Evolutionary conservation across 1,140 invertebrate species (phyloP).

Genomic region (Aphelenchoides besseyi): DNA sequence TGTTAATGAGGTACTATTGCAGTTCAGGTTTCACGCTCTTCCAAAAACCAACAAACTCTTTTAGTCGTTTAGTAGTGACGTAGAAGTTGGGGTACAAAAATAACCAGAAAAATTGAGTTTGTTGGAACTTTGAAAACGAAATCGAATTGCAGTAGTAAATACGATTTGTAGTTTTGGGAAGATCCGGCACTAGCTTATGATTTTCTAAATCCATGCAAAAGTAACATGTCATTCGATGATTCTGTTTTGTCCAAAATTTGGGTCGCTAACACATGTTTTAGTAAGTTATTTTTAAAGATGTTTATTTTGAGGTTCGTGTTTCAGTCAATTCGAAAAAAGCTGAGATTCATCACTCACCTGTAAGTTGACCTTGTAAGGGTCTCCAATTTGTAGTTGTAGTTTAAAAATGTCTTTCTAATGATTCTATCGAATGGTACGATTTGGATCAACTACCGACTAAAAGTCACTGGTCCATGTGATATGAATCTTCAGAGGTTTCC

Average conservation of each 20-base stretch:
- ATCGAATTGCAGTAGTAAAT: too few relatives aligned
- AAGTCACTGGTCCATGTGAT: constrained; percentile 55
- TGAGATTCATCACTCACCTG: background rate
- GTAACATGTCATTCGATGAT: constrained; percentile 60
- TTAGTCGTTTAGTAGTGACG: too few relatives aligned
- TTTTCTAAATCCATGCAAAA: constrained; percentile 61
- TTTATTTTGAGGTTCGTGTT: constrained; percentile 26
- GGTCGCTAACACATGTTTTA: constrained; percentile 54
- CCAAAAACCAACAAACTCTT: too few relatives aligned
- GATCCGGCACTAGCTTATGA: constrained; percentile 60
- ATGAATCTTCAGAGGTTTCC: constrained; percentile 58
- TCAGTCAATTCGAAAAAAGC: constrained; percentile 16
- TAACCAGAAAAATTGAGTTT: too few relatives aligned
- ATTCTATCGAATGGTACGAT: constrained; percentile 61
- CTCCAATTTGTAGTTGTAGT: constrained; percentile 20
- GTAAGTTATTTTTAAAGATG: too few relatives aligned
- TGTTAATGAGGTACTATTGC: too few relatives aligned
- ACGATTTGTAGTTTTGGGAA: constrained; percentile 62
- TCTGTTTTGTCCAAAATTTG: constrained; percentile 51
- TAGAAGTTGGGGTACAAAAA: too few relatives aligned
- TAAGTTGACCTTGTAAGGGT: background rate
- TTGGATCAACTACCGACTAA: constrained; percentile 62
- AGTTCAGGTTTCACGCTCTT: too few relatives aligned
- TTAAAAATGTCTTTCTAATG: constrained; percentile 62
- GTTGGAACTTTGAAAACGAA: too few relatives aligned